Evolutionary conservation across 2,113 vertebrate species (phyloP).

Genomic region (Eleginops maclovinus): DNA sequence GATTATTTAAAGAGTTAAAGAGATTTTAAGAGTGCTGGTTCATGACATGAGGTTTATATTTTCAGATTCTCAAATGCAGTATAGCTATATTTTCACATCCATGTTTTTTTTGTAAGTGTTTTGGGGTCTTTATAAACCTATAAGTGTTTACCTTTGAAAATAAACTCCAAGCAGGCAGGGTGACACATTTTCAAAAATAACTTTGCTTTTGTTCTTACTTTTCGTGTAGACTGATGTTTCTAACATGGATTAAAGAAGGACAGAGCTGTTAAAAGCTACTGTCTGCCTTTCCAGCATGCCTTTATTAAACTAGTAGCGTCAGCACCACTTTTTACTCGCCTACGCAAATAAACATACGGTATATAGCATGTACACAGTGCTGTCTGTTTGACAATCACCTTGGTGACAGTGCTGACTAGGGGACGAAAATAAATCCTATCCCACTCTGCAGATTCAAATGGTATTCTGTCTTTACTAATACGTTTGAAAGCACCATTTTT

Average conservation of each 20-base stretch:
- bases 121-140: background rate
- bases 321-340: background rate
- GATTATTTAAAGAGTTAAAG: constrained; percentile 1
- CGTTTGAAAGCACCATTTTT: background rate
- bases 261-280: background rate
- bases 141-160: constrained; percentile 15
- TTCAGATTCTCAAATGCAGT: background rate
- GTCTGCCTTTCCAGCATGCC: background rate
- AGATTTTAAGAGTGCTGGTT: background rate
- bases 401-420: background rate
- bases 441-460: background rate
- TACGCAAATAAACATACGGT: background rate
- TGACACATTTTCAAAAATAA: background rate
- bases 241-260: background rate
- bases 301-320: constrained; percentile 9
- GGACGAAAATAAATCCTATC: constrained; percentile 1
- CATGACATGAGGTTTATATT: background rate
- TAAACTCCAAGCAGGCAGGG: background rate
- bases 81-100: background rate
- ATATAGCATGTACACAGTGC: background rate
- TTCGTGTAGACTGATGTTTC: background rate
- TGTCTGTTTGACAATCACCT: background rate
- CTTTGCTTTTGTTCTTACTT: constrained; percentile 5
- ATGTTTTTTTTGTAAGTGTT: background rate
- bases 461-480: background rate